These are phyloP conservation scores for Ictalurus furcatus DNA, from an alignment of 2,113 vertebrate genomes.

Conservation along the genomic window DNA sequence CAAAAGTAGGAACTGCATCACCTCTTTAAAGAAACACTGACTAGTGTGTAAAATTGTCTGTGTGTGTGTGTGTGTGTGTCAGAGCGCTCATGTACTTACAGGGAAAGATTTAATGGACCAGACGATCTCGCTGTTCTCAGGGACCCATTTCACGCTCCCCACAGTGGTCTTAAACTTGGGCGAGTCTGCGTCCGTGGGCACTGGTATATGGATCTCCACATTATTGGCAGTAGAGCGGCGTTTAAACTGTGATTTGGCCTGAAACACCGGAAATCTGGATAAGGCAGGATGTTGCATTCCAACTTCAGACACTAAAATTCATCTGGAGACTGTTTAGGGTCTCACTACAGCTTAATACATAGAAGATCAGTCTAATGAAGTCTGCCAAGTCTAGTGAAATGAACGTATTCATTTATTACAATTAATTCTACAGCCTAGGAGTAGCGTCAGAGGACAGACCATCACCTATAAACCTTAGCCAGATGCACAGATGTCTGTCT, in stretches of 20 bases:
- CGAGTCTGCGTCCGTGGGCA: conserved; percentile 94
- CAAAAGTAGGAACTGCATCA: not conserved
- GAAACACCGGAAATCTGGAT: not conserved
- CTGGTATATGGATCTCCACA: conserved; percentile 98
- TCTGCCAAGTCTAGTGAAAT: not conserved
- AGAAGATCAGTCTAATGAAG: not conserved
- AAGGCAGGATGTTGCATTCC: not conserved
- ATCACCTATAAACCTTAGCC: not conserved
- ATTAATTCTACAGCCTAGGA: not conserved
- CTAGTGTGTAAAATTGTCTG: not conserved
- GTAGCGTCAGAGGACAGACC: not conserved
- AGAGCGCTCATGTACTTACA: conserved; percentile 67
- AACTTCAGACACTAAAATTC: not conserved
- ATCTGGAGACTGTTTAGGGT: not conserved
- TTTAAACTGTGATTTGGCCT: conserved; percentile 99
- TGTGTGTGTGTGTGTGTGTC: no score
- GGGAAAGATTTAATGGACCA: conserved; percentile 99
- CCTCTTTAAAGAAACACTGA: not conserved
- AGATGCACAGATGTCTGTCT: not conserved
- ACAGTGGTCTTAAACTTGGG: conserved; percentile 99
- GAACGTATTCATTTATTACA: not conserved
- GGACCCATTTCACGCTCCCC: conserved; percentile 97
- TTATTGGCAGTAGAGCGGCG: conserved; percentile 96
- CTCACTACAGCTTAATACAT: not conserved
- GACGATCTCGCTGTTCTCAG: conserved; percentile 96